Conservation (phyloP, 2,888 invertebrate genomes). For the Teinopalpus imperialis region DNA sequence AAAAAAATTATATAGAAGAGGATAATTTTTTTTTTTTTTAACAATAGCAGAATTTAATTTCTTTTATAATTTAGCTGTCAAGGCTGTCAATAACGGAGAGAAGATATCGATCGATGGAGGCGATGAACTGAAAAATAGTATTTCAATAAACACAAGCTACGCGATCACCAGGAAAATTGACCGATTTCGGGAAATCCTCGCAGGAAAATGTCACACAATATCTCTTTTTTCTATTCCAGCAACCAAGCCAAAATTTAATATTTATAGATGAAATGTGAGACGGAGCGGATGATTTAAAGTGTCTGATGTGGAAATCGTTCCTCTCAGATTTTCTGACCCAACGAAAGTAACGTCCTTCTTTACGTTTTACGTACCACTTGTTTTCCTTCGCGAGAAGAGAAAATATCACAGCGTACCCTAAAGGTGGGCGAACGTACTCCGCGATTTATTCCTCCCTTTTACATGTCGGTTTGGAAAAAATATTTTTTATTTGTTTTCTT, state of each 20-base stretch:
- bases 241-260: conserved; percentile 77
- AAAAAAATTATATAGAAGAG: no score
- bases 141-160: conserved; percentile 74
- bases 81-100: conserved; percentile 18
- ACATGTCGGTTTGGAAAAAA: conserved; percentile 65
- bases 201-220: conserved; percentile 71
- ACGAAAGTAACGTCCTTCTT: conserved; percentile 75
- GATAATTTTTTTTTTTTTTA: no score
- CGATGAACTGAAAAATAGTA: conserved; percentile 73
- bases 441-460: conserved; percentile 69
- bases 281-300: conserved; percentile 79
- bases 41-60: no score
- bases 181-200: conserved; percentile 75
- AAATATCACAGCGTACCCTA: conserved; percentile 67
- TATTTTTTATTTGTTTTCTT: conserved; percentile 75
- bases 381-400: conserved; percentile 67
- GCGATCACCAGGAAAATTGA: conserved; percentile 78
- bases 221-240: conserved; percentile 70
- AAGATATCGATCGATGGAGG: conserved; percentile 49
- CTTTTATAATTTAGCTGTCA: conserved; percentile 7
- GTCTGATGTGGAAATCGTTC: conserved; percentile 78
- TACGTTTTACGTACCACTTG: conserved; percentile 76
- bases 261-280: conserved; percentile 80
- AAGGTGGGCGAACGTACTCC: conserved; percentile 64
- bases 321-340: conserved; percentile 79